These are phyloP conservation scores for Pharmacophagus antenor DNA, from an alignment of 2,888 invertebrate genomes.

Conservation along the genomic window DNA sequence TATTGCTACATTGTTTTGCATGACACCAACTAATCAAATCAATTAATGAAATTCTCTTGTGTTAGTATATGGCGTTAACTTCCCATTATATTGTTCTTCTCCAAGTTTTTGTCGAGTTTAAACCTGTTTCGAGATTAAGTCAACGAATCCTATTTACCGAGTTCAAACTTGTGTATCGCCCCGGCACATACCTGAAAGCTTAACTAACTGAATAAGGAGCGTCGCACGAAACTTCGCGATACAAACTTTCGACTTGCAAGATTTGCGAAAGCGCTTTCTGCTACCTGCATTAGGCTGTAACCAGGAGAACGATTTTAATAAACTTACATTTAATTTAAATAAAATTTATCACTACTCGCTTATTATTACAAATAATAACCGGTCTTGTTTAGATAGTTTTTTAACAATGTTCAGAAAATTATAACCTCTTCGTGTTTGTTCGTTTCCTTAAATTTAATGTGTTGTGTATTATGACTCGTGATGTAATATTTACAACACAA, in stretches of 20 bases:
- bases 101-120: constrained; percentile 34
- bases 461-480: too few relatives aligned
- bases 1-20: too few relatives aligned
- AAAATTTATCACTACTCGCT: background rate
- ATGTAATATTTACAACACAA: too few relatives aligned
- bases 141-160: constrained; percentile 34
- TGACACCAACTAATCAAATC: background rate
- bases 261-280: constrained; percentile 70
- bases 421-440: too few relatives aligned
- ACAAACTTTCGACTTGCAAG: constrained; percentile 69
- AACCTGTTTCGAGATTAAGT: constrained; percentile 29
- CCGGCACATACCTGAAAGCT: constrained; percentile 52
- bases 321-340: background rate
- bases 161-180: constrained; percentile 53
- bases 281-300: constrained; percentile 39
- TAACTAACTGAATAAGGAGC: constrained; percentile 71
- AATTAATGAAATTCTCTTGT: background rate
- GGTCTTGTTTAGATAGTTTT: too few relatives aligned
- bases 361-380: too few relatives aligned
- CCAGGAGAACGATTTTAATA: constrained; percentile 16
- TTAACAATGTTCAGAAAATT: too few relatives aligned
- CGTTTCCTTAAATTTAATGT: too few relatives aligned
- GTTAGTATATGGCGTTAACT: too few relatives aligned
- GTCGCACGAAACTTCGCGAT: constrained; percentile 60
- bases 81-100: constrained; percentile 40